A percentile compares a stretch with the other conserved stretches of the same genome.
Evolutionary conservation across 2,113 vertebrate genomes (phyloP).

Genomic region (Lanius collurio): DNA sequence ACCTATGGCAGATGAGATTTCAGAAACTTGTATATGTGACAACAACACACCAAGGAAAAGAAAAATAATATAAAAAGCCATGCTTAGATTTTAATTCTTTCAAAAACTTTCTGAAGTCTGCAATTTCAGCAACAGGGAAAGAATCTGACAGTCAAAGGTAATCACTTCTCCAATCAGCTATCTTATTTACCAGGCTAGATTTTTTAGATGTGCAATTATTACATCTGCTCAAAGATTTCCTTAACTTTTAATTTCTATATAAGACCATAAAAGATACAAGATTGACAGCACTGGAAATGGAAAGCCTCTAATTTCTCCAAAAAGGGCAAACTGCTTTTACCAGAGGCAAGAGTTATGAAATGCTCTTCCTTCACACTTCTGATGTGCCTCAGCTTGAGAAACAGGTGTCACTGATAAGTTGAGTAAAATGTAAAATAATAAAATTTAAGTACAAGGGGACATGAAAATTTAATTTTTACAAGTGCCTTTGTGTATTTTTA

Average conservation of each 20-base stretch:
- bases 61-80: not conserved
- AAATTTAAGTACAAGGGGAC: not conserved
- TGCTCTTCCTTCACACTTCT: not conserved
- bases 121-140: conserved; percentile 1
- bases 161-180: conserved; percentile 21
- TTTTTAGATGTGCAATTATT: conserved; percentile 14
- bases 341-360: not conserved
- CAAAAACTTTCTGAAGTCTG: not conserved
- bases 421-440: not conserved
- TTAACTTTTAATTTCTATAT: not conserved
- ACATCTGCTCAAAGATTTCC: not conserved
- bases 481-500: not conserved
- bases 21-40: not conserved
- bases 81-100: conserved; percentile 19
- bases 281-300: not conserved
- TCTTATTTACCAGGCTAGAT: conserved; percentile 1
- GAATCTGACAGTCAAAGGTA: conserved; percentile 13
- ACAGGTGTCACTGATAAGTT: not conserved
- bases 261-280: not conserved
- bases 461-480: not conserved
- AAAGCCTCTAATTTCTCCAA: not conserved
- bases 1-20: not conserved
- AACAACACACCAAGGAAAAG: not conserved
- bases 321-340: not conserved
- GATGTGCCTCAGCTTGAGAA: not conserved